phyloP scores from a whole-genome alignment of 2,797 vertebrate genomes.

The Tapera naevia region DNA sequence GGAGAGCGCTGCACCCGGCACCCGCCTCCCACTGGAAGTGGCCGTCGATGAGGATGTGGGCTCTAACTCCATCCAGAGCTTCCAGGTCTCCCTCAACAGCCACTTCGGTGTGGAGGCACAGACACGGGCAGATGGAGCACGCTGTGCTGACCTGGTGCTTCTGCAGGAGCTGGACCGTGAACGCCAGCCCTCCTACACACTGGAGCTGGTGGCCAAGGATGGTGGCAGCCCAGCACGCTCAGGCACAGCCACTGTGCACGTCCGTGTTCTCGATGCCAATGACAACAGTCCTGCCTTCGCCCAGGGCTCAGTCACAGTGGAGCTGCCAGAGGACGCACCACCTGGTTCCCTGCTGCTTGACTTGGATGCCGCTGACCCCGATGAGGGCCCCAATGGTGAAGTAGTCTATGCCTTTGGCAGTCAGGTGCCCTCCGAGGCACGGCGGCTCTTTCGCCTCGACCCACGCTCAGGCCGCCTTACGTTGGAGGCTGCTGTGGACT shows the following conservation, averaged over 20 bases:
- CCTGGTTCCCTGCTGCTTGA: conserved; percentile 85
- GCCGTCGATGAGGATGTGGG: conserved; percentile 90
- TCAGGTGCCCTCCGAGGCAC: conserved; percentile 84
- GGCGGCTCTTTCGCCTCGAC: conserved; percentile 88
- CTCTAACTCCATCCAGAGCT: conserved; percentile 90
- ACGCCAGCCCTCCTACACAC: conserved; percentile 83
- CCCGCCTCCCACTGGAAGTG: conserved; percentile 88
- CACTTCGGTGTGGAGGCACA: conserved; percentile 93
- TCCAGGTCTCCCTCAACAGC: conserved; percentile 89
- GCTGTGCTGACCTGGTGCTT: conserved; percentile 93
- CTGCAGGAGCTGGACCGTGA: conserved; percentile 93
- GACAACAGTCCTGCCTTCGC: conserved; percentile 93
- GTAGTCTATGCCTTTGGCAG: conserved; percentile 87
- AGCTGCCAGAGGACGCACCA: conserved; percentile 87
- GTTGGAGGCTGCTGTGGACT: conserved; percentile 86
- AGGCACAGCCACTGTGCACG: conserved; percentile 84
- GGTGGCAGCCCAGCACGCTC: conserved; percentile 86
- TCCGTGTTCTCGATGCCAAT: conserved; percentile 92
- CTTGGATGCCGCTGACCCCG: conserved; percentile 85
- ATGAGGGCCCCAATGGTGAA: conserved; percentile 90
- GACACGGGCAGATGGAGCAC: conserved; percentile 91
- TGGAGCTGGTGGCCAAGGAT: conserved; percentile 91
- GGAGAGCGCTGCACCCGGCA: conserved; percentile 86
- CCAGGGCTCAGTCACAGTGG: conserved; percentile 84
- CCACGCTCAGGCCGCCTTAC: conserved; percentile 85